Base-by-base conservation (phyloP, 2,797 vertebrate genomes). In the Yasuhikotakia modesta region DNA sequence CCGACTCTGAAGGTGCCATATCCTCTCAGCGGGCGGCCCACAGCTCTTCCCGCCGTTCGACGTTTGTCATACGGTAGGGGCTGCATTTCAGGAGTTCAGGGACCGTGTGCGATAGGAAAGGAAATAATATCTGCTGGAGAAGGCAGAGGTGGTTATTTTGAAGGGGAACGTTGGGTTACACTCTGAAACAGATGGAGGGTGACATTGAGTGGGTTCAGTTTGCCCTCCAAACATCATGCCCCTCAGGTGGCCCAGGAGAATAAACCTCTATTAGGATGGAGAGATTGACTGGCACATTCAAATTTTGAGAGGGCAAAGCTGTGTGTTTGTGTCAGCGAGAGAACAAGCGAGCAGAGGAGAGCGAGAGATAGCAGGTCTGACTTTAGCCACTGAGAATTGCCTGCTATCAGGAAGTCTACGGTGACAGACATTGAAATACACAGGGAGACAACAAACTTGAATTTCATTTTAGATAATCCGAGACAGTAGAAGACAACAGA, bases 381-480 rank as follows among this genome's bases (percentile, higher is more conserved):
- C 52, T 79, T 7, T 50, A 14, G 58, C 82, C 77, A 45, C 11
- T 53, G 80, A 70, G 80, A 84, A 73, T 79, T 60, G 39, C 58
- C 5, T 17, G 57, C 64, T 66, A 73, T 80, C 70, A 79, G 70
- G 21, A 77, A 60, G 65, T 78, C 70, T 52, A 79, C 24, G 27
- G 50, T 70, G 76, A 78, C 66, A 58, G 75, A 75, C 57, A 71
- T 84, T 76, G 75, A 70, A 79, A 77, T 65, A 79, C 73, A 77
- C 19, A 8, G 55, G 39, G 55, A 43, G 55, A 77, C 69, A 63
- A 39, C 45, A 77, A 46, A 66, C 65, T 70, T 70, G 45, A 84
- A 60, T 67, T 70, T 66, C 32, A 70, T 79, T 70, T 81, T 24
- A 79, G 79, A 81, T 81, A 76, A 79, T 64, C 73, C 53, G 35